These are phyloP conservation scores for Sebastes schlegelii DNA, from an alignment of 2,113 vertebrate genomes.

Conservation along the genomic window DNA sequence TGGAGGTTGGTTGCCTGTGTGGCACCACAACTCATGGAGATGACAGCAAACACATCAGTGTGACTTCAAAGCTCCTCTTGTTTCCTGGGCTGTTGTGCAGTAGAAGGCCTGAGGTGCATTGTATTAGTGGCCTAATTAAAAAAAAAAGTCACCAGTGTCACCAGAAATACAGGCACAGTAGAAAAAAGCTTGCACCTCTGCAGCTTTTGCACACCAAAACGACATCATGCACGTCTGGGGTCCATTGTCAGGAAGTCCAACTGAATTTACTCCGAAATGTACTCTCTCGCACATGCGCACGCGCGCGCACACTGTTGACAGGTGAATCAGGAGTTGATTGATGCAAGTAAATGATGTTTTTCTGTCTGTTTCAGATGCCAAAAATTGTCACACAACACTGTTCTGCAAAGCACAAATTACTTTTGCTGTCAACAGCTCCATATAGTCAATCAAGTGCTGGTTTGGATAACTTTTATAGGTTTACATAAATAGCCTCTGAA, in stretches of 20 bases:
- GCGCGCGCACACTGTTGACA: constrained; percentile 46
- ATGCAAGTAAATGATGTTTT: constrained; percentile 52
- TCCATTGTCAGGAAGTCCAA: constrained; percentile 43
- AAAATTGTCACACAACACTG: constrained; percentile 34
- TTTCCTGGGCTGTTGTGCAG: constrained; percentile 43
- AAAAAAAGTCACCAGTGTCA: constrained; percentile 47
- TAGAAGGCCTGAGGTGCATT: constrained; percentile 39
- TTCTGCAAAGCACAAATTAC: constrained; percentile 44
- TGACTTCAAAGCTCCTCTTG: constrained; percentile 55
- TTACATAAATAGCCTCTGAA: constrained; percentile 36
- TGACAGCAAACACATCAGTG: constrained; percentile 36
- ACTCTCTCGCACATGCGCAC: neutral
- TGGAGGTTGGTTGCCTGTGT: constrained; percentile 16
- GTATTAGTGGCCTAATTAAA: constrained; percentile 53
- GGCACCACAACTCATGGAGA: constrained; percentile 41
- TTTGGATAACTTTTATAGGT: constrained; percentile 51
- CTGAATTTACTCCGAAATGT: constrained; percentile 21
- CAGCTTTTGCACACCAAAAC: constrained; percentile 32
- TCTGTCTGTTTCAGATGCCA: constrained; percentile 12
- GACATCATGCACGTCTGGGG: constrained; percentile 5
- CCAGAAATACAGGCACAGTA: constrained; percentile 4
- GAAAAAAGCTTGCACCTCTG: constrained; percentile 5
- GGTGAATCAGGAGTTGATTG: constrained; percentile 56
- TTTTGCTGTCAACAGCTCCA: constrained; percentile 32
- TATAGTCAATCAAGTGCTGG: constrained; percentile 23